These are phyloP conservation scores for Glaucopsyche alexis DNA, from an alignment of 2,888 invertebrate genomes.

Conservation along the genomic window DNA sequence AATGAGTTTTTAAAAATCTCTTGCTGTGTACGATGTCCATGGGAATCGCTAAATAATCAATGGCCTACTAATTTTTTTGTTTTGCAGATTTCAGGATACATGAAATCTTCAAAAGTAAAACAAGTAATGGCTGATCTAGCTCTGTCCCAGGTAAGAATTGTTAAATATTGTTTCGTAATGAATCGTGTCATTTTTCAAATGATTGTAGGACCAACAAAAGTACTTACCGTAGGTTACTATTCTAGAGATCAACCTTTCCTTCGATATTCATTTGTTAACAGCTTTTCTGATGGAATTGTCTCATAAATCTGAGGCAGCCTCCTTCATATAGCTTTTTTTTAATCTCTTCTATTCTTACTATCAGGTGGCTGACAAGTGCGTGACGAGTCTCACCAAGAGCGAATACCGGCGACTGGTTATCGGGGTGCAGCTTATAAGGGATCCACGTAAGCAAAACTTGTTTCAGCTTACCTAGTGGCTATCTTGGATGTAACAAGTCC, in stretches of 20 bases:
- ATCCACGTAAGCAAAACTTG: conserved; percentile 85
- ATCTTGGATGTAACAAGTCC: too few relatives aligned
- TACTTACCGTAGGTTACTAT: too few relatives aligned
- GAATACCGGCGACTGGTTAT: conserved; percentile 94
- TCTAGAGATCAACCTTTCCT: too few relatives aligned
- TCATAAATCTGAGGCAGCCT: neutral
- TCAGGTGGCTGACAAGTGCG: conserved; percentile 88
- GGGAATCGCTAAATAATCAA: too few relatives aligned
- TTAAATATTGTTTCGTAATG: neutral
- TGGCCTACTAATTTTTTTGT: neutral
- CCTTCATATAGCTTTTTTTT: neutral
- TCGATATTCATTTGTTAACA: too few relatives aligned
- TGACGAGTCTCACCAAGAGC: conserved; percentile 91
- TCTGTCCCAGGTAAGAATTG: conserved; percentile 83
- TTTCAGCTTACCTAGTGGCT: too few relatives aligned
- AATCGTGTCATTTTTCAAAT: too few relatives aligned
- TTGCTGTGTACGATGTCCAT: too few relatives aligned
- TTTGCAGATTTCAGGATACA: conserved; percentile 83
- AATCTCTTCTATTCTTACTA: neutral
- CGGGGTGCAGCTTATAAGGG: conserved; percentile 94
- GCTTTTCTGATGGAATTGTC: too few relatives aligned
- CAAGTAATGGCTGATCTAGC: conserved; percentile 97
- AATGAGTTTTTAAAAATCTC: too few relatives aligned
- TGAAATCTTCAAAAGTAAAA: conserved; percentile 91
- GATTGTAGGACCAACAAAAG: too few relatives aligned